A percentile compares a stretch with the other conserved stretches of the same genome.
phyloP scores from a whole-genome alignment of 2,797 vertebrate species.

The Enoplosus armatus region DNA sequence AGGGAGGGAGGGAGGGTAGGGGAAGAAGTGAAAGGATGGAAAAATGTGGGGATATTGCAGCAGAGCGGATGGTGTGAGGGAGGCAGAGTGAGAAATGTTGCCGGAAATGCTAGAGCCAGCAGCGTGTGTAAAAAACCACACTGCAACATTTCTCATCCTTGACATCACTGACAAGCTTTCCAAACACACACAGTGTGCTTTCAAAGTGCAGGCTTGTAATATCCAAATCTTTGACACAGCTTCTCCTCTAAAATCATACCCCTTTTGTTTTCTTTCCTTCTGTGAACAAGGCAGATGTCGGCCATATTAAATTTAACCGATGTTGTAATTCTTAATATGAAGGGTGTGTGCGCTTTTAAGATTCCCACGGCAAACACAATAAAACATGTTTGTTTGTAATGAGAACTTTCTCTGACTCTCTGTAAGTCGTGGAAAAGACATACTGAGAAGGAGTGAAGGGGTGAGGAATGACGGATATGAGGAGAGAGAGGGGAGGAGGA shows the following conservation, averaged over 20 bases:
- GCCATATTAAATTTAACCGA: constrained; percentile 48
- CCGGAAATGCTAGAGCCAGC: constrained; percentile 83
- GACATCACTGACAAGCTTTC: constrained; percentile 79
- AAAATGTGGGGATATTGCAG: constrained; percentile 83
- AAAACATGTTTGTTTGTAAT: constrained; percentile 61
- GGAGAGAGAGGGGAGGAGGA: constrained; percentile 50
- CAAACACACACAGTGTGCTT: constrained; percentile 70
- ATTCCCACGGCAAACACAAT: constrained; percentile 52
- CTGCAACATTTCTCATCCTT: constrained; percentile 83
- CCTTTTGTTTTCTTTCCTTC: constrained; percentile 56
- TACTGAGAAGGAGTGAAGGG: constrained; percentile 56
- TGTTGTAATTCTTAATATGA: constrained; percentile 61
- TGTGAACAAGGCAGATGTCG: constrained; percentile 60
- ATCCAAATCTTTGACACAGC: constrained; percentile 66
- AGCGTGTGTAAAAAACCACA: constrained; percentile 80
- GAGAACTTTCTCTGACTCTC: constrained; percentile 61
- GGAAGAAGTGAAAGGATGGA: constrained; percentile 71
- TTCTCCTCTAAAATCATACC: constrained; percentile 47
- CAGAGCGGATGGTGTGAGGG: constrained; percentile 78
- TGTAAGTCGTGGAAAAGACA: constrained; percentile 41
- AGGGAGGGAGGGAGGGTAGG: constrained; percentile 18
- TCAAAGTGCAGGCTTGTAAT: constrained; percentile 65
- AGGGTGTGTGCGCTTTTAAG: constrained; percentile 42
- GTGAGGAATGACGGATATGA: constrained; percentile 68
- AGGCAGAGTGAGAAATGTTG: constrained; percentile 82